A percentile compares a stretch with the other conserved stretches of the same genome.
phyloP scores from a whole-genome alignment of 2,113 vertebrate genomes.

The Benitochromis conjunctus region DNA sequence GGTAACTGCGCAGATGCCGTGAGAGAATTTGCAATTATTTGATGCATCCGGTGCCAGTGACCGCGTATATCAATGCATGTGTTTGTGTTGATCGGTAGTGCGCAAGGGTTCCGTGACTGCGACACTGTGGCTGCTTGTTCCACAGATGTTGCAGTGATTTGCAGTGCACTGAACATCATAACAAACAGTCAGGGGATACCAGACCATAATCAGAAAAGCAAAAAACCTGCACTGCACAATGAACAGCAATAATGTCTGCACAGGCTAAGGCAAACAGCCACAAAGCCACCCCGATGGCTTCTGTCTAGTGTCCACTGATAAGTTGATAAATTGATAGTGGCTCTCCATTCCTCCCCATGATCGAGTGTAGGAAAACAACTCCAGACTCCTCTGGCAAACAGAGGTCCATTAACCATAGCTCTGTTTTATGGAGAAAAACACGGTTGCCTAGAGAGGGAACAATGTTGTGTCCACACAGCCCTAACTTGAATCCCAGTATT shows the following conservation, averaged over 20 bases:
- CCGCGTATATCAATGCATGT: neutral
- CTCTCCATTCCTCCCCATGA: conserved; percentile 19
- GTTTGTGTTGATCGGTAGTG: neutral
- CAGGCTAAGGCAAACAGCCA: neutral
- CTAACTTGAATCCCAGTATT: neutral
- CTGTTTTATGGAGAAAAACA: conserved; percentile 44
- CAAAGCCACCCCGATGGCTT: conserved; percentile 11
- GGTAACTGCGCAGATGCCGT: conserved; percentile 13
- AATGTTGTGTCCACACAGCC: conserved; percentile 51
- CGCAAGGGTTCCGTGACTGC: neutral
- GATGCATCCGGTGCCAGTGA: neutral
- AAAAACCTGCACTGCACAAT: neutral
- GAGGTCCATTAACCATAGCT: conserved; percentile 39
- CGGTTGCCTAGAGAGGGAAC: conserved; percentile 57
- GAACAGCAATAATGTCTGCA: conserved; percentile 6
- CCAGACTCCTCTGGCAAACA: conserved; percentile 49
- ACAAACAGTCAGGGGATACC: neutral
- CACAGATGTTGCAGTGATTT: neutral
- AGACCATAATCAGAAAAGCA: neutral
- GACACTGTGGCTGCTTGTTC: neutral
- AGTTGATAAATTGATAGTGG: conserved; percentile 43
- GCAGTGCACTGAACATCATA: neutral
- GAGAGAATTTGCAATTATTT: conserved; percentile 2
- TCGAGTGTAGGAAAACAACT: conserved; percentile 33
- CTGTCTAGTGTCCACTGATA: conserved; percentile 8